Evolutionary conservation across 2,888 invertebrate genomes (phyloP).

Genomic region (Drosophila histrio): DNA sequence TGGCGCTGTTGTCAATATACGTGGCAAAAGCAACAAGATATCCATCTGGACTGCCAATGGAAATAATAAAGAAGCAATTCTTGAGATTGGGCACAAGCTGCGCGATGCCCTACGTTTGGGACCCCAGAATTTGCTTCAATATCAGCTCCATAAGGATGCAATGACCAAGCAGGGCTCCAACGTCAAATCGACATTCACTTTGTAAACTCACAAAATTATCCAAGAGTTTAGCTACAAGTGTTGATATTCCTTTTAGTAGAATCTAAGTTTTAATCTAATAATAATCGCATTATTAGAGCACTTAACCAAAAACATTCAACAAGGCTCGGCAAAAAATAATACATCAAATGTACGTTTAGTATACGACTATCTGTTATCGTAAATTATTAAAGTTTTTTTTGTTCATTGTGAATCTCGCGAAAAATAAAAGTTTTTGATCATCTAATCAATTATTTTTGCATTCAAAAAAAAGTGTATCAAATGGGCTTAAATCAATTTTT

Average conservation of each 20-base stretch:
- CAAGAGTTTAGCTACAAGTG: conserved; percentile 34
- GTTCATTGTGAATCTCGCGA: not conserved
- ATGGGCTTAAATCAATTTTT: too few species aligned
- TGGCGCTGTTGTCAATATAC: conserved; percentile 97
- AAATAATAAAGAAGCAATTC: conserved; percentile 89
- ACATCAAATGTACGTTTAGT: not conserved
- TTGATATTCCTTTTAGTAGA: conserved; percentile 16
- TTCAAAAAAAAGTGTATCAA: too few species aligned
- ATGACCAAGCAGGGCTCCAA: conserved; percentile 92
- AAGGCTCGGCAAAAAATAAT: not conserved
- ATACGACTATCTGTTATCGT: not conserved
- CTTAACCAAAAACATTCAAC: not conserved
- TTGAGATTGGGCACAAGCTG: conserved; percentile 95
- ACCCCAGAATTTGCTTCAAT: conserved; percentile 86
- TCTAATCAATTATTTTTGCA: too few species aligned
- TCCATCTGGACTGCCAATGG: conserved; percentile 96
- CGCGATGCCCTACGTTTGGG: conserved; percentile 92
- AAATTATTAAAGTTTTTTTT: conserved; percentile 5
- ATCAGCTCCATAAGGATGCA: conserved; percentile 93
- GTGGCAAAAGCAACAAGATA: conserved; percentile 96
- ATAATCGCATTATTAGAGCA: not conserved
- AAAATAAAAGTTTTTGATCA: too few species aligned
- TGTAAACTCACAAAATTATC: conserved; percentile 67
- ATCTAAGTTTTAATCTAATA: conserved; percentile 2
- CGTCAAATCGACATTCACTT: conserved; percentile 86